Evolutionary conservation across 2,888 invertebrate genomes (phyloP), one percentile per base, ranked within the genome.

Genomic region (Thelaira solivaga): DNA sequence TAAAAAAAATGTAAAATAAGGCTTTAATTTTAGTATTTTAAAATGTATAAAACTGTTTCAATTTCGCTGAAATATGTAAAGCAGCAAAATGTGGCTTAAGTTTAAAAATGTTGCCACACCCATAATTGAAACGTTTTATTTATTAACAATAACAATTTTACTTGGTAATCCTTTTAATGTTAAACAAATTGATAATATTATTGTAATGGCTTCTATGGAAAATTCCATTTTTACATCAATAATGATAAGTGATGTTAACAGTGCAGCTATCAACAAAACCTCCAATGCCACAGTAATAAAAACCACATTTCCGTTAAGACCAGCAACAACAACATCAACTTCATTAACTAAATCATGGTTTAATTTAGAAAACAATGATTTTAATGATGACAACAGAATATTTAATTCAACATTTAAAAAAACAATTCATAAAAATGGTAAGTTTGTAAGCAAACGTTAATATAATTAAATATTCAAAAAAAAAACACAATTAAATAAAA

Each of bases 61-160:
- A 59, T 41, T 71, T 18, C n/a, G 59, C 55, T 65, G 61, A 74
- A 78, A 55, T 74, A 78, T 78, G 78, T 78, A 74, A 78, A 78
- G 64, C 78, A 59, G 81, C 83, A 84, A 84, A 82, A 84, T 84
- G 84, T 82, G 83, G 81, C 82, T 83, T 82, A 82, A 82, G 76
- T 83, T 83, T 74, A 75, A 80, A 76, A 83, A 81, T 82, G 83
- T 83, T 80, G 82, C 82, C 78, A 82, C 81, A 80, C 75, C 82
- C 57, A 80, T 82, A 80, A 80, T 80, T 72, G 83, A 83, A 81
- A 82, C 83, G 81, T 81, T 84, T 81, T 81, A 82, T 81, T 81
- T 83, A 79, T 79, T 84, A 64, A 39, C 83, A 80, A 81, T 84
- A 76, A 82, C 81, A 76, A 80, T 80, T 47, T 76, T 83, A 59